phyloP scores from a whole-genome alignment of 1,140 invertebrate genomes.

The Tenebrio molitor region DNA sequence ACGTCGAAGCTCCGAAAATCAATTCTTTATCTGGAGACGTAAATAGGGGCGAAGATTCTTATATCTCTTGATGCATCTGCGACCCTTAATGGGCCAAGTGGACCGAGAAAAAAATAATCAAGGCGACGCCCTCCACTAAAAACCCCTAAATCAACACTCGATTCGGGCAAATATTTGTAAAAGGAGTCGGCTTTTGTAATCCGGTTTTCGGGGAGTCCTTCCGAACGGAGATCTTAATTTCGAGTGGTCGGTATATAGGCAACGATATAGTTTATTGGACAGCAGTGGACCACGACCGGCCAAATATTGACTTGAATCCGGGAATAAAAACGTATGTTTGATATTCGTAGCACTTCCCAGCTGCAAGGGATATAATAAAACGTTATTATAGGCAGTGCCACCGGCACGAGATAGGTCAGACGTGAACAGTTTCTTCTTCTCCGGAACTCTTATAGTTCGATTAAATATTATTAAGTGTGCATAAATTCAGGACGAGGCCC shows the following conservation, averaged over 20 bases:
- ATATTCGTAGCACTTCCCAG: constrained; percentile 42
- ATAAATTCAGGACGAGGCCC: constrained; percentile 14
- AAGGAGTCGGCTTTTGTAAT: constrained; percentile 14
- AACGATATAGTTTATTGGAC: constrained; percentile 41
- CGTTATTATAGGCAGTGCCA: constrained; percentile 46
- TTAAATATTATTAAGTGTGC: constrained; percentile 20
- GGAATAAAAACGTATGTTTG: constrained; percentile 48
- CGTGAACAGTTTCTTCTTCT: constrained; percentile 29
- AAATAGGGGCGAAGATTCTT: not conserved
- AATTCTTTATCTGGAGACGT: not conserved
- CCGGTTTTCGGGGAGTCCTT: constrained; percentile 19
- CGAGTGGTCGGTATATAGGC: constrained; percentile 18
- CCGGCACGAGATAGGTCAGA: constrained; percentile 29
- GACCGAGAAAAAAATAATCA: constrained; percentile 11
- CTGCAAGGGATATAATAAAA: constrained; percentile 48
- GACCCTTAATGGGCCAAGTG: not conserved
- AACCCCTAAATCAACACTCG: constrained; percentile 26
- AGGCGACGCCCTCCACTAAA: not conserved
- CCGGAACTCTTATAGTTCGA: constrained; percentile 6
- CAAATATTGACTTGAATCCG: constrained; percentile 43
- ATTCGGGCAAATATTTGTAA: constrained; percentile 5
- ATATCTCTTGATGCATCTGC: not conserved
- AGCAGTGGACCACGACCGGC: constrained; percentile 38
- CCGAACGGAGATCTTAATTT: constrained; percentile 31
- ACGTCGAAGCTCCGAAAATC: not conserved